Evolutionary conservation across 2,888 invertebrate genomes (phyloP).

Genomic region (Salpingus planirostris): DNA sequence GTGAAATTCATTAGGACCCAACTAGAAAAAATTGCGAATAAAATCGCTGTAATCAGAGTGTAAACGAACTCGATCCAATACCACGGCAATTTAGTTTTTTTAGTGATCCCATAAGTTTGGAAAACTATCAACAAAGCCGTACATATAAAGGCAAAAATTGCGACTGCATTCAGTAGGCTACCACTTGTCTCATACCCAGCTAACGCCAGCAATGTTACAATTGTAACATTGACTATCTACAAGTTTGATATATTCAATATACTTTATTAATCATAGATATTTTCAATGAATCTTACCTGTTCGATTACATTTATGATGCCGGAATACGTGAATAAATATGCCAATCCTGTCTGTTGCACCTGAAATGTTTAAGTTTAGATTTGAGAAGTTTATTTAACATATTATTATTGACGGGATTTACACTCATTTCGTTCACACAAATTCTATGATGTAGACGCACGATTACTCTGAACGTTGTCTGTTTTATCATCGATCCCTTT

Average conservation of each 20-base stretch:
- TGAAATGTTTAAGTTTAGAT: background rate
- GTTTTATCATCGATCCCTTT: no score
- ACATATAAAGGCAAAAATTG: conserved; percentile 2
- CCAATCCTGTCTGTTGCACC: background rate
- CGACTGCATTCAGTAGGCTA: conserved; percentile 3
- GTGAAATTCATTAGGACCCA: conserved; percentile 17
- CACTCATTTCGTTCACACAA: no score
- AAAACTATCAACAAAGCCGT: conserved; percentile 8
- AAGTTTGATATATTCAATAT: background rate
- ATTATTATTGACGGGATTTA: no score
- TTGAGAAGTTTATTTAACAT: background rate
- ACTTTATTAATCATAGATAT: background rate
- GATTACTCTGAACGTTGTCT: no score
- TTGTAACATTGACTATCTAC: conserved; percentile 8
- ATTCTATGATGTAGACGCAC: no score
- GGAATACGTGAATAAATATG: background rate
- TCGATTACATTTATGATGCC: background rate
- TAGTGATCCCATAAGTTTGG: conserved; percentile 5
- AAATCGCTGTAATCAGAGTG: conserved; percentile 4
- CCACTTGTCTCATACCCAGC: conserved; percentile 3
- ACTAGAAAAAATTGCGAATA: conserved; percentile 6
- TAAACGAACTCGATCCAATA: conserved; percentile 13
- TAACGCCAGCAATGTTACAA: conserved; percentile 7
- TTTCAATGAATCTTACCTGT: background rate
- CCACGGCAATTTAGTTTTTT: conserved; percentile 9